Evolutionary conservation across 2,888 invertebrate genomes (phyloP), one percentile per base, ranked within the genome.

Genomic region (Agriotes lineatus): DNA sequence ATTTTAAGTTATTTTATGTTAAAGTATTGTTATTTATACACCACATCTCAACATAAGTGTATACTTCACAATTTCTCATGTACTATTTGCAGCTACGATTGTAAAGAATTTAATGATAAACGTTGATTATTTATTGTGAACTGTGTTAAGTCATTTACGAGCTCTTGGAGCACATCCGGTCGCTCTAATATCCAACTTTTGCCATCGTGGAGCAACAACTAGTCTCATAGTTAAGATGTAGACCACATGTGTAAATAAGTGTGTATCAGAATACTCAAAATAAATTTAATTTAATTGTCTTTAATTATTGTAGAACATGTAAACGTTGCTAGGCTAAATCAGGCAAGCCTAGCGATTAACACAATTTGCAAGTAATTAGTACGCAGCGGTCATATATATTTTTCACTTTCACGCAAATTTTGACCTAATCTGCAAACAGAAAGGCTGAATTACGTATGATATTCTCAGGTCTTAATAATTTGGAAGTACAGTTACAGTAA

Each of bases 181-280:
- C 71, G 78, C 76, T 78, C 77, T 77, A 73, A 64, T 72, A 66
- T 73, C 72, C 73, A 70, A 68, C 70, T 64, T 71, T 72, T 50
- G 64, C 72, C 76, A 71, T 76, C 67, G 54, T 72, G 75, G 79
- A 78, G 78, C 80, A 78, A 76, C 77, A 79, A 80, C 83, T 83
- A 83, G 83, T 83, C 83, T 81, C 76, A 77, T 81, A 81, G 77
- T 79, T 82, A 82, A 79, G 76, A 75, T 80, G 63, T 70, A 67
- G 60, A 62, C 67, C 68, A 65, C 70, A 66, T 60, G 56, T 74
- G 72, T 74, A 74, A 70, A 74, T 74, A 74, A 71, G 61, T 63
- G 60, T 70, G 63, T 72, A 71, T 71, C 48, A 52, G 65, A 70
- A 74, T 72, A 72, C 69, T 72, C 50, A 50, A 50, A 50, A 50